Percentiles rank a stretch among this genome's conserved stretches.
Conservation (phyloP, 2,888 invertebrate species). For the Dicyrtoma fusca region DNA sequence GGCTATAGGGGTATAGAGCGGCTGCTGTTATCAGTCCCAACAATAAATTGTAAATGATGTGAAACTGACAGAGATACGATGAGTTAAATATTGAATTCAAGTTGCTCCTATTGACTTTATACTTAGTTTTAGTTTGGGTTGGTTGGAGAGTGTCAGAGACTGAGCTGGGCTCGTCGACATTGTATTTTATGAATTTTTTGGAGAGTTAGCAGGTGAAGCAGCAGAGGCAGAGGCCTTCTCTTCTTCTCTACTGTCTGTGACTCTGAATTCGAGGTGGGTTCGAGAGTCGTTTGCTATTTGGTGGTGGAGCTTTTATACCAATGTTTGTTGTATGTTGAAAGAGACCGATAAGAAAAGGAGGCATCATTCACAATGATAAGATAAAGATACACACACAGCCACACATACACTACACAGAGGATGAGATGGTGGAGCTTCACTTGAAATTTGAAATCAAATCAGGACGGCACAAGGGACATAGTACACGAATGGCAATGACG, state of each 20-base stretch:
- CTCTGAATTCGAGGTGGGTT: conserved; percentile 5
- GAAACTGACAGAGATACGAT: conserved; percentile 23
- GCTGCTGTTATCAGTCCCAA: not conserved
- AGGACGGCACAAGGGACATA: conserved; percentile 6
- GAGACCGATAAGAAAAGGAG: conserved; percentile 40
- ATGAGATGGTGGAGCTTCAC: conserved; percentile 19
- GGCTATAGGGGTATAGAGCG: not conserved
- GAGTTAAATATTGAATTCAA: conserved; percentile 33
- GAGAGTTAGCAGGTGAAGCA: conserved; percentile 15
- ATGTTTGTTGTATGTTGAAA: conserved; percentile 35
- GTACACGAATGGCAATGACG: conserved; percentile 10
- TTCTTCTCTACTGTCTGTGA: conserved; percentile 6
- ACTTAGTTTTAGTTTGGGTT: not conserved
- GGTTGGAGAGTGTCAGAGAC: not conserved
- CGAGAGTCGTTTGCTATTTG: too few species aligned
- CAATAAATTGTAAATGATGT: conserved; percentile 33
- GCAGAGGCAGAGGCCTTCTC: not conserved
- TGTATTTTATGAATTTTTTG: not conserved
- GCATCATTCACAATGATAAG: conserved; percentile 29
- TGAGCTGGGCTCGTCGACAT: not conserved
- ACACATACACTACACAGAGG: not conserved
- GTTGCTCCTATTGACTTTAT: conserved; percentile 23
- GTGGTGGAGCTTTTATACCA: not conserved
- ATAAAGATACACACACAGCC: conserved; percentile 28
- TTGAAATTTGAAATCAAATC: conserved; percentile 23